Conservation (phyloP, 2,797 vertebrate species). For the Heterohyrax brucei region DNA sequence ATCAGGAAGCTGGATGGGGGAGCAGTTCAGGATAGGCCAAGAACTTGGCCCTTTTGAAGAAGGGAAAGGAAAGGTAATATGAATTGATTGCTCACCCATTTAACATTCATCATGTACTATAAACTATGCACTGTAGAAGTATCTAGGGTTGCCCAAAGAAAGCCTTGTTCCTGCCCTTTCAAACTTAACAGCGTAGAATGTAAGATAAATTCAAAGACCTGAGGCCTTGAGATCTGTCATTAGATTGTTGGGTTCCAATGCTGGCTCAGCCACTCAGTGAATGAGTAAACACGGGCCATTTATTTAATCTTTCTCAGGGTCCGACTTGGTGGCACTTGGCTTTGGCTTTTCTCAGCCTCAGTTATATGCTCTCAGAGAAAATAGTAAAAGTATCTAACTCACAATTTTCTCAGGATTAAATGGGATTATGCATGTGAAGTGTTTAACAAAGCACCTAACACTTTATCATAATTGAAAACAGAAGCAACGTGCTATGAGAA, state of each 20-base stretch:
- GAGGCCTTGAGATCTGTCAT: constrained; percentile 16
- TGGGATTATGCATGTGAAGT: constrained; percentile 14
- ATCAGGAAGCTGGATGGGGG: neutral
- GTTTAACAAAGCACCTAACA: neutral
- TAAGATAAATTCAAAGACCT: constrained; percentile 5
- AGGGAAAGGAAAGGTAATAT: neutral
- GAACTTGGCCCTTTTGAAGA: constrained; percentile 1
- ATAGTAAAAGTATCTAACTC: neutral
- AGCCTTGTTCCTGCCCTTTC: neutral
- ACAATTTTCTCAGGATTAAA: constrained; percentile 38
- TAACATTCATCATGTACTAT: constrained; percentile 10
- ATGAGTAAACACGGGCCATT: neutral
- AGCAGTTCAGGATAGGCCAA: neutral
- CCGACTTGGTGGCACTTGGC: too few species aligned
- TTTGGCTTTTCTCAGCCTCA: neutral
- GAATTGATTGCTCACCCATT: neutral
- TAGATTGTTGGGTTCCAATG: constrained; percentile 21
- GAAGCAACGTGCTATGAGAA: constrained; percentile 29
- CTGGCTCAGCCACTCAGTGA: neutral
- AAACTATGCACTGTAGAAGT: constrained; percentile 43
- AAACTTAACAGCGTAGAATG: constrained; percentile 10
- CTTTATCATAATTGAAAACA: constrained; percentile 33
- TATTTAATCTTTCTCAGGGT: constrained; percentile 28
- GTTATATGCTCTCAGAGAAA: constrained; percentile 36
- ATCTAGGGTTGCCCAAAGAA: constrained; percentile 18